A percentile compares a stretch with the other conserved stretches of the same genome.
Conservation (phyloP, 2,113 vertebrate species). For the Zapus hudsonius region DNA sequence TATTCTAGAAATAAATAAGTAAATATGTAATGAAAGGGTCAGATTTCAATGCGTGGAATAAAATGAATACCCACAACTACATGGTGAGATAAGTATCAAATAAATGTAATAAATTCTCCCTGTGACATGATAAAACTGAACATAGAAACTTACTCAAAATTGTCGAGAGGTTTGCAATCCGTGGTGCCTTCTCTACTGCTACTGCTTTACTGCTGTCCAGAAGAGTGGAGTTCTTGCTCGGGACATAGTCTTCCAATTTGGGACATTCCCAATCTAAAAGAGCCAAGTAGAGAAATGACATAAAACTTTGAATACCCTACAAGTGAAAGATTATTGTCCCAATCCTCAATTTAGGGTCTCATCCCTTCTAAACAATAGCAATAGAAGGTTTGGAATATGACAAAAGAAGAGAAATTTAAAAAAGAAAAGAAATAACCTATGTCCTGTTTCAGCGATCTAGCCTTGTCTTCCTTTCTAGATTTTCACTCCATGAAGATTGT, state of each 20-base stretch:
- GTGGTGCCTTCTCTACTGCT: slow-evolving; percentile 83
- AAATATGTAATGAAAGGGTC: neutral
- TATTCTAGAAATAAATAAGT: neutral
- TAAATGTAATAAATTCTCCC: slow-evolving; percentile 9
- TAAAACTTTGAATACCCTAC: slow-evolving; percentile 23
- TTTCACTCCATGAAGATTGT: slow-evolving; percentile 5
- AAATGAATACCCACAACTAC: neutral
- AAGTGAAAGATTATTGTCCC: neutral
- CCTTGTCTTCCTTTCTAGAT: neutral
- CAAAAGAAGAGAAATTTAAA: slow-evolving; percentile 7
- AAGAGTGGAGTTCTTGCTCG: slow-evolving; percentile 92
- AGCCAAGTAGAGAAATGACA: neutral
- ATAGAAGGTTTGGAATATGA: neutral
- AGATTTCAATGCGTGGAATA: neutral
- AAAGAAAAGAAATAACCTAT: slow-evolving; percentile 3
- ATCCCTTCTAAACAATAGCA: neutral
- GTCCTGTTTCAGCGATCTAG: neutral
- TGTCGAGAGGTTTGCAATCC: slow-evolving; percentile 88
- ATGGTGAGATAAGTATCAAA: neutral
- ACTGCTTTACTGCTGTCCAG: slow-evolving; percentile 89
- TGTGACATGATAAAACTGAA: slow-evolving; percentile 1
- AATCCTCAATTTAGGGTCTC: neutral
- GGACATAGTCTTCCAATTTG: slow-evolving; percentile 32
- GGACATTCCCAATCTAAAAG: slow-evolving; percentile 68
- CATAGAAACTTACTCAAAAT: slow-evolving; percentile 87